Conservation (phyloP, 2,888 invertebrate species). For the Gymnoscelis rufifasciata region DNA sequence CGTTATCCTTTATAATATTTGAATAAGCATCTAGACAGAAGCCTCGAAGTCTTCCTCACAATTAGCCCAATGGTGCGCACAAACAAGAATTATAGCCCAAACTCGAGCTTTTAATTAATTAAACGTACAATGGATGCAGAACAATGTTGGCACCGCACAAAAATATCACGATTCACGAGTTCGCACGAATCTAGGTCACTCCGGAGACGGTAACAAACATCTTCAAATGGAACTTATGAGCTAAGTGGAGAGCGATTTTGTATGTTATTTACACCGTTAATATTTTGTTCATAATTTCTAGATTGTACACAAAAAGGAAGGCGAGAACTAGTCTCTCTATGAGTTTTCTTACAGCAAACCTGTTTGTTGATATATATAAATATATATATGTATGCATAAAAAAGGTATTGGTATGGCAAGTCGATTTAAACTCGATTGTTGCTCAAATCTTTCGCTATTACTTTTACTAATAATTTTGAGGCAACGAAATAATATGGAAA, state of each 20-base stretch:
- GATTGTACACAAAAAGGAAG: no score
- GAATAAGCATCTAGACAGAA: not conserved
- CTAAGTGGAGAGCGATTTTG: constrained; percentile 25
- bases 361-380: no score
- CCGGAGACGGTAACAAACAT: constrained; percentile 58
- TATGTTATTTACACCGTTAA: no score
- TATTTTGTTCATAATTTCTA: no score
- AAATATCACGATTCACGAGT: constrained; percentile 65
- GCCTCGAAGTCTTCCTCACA: constrained; percentile 3
- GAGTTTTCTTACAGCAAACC: no score
- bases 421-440: no score
- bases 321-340: no score
- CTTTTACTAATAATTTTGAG: no score
- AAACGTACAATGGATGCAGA: constrained; percentile 44
- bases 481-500: no score
- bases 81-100: constrained; percentile 20
- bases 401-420: no score
- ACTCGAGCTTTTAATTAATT: constrained; percentile 58
- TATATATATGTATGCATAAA: no score
- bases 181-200: constrained; percentile 61
- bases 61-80: constrained; percentile 11
- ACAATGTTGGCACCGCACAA: constrained; percentile 59
- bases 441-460: no score
- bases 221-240: constrained; percentile 39
- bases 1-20: not conserved